Conservation (phyloP, 2,888 invertebrate species). For the Xylocampa areola region DNA sequence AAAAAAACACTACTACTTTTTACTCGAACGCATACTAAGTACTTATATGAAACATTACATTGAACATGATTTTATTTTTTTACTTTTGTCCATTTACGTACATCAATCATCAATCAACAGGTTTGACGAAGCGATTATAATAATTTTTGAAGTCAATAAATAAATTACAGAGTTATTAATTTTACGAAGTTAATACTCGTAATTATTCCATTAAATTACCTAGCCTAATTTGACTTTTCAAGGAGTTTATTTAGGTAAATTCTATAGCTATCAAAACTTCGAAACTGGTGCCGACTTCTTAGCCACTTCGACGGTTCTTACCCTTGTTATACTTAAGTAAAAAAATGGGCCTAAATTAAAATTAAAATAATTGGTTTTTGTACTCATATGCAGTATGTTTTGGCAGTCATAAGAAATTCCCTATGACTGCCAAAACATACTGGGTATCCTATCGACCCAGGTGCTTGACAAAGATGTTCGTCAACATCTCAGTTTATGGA, state of each 20-base stretch:
- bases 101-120: conserved; percentile 43
- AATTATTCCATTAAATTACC: conserved; percentile 17
- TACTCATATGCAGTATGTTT: too few relatives aligned
- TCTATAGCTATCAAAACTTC: conserved; percentile 33
- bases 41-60: conserved; percentile 11
- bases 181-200: conserved; percentile 19
- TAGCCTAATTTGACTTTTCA: conserved; percentile 34
- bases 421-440: too few relatives aligned
- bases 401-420: too few relatives aligned
- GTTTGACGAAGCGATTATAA: conserved; percentile 26
- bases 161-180: conserved; percentile 29
- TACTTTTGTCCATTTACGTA: conserved; percentile 12
- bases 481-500: too few relatives aligned
- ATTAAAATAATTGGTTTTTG: too few relatives aligned
- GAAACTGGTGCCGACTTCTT: conserved; percentile 3
- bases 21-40: too few relatives aligned
- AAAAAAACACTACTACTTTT: too few relatives aligned
- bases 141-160: conserved; percentile 46
- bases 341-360: too few relatives aligned
- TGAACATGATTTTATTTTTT: not conserved
- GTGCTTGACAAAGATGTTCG: too few relatives aligned
- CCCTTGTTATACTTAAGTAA: not conserved
- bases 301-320: conserved; percentile 3
- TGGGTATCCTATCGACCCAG: too few relatives aligned
- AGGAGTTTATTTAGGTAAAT: conserved; percentile 25